Evolutionary conservation across 2,888 invertebrate genomes (phyloP), one percentile per base, ranked within the genome.

Genomic region (Carpatolechia fugitivella): DNA sequence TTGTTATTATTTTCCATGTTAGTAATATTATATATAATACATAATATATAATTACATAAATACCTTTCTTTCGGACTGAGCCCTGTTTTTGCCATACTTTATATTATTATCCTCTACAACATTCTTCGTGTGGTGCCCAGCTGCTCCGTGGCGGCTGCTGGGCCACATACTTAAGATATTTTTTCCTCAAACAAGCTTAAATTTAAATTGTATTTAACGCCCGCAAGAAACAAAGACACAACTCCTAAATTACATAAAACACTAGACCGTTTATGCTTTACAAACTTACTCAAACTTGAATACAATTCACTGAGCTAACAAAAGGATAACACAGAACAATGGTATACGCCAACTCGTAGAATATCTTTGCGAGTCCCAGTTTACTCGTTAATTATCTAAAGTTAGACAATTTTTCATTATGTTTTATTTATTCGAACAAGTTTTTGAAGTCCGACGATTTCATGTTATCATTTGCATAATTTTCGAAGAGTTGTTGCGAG

Each of bases 381-480:
- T 48, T 14, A 33, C 33, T 33, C 29, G 38, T 40, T 40, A 51
- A 30, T 52, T 52, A 18, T 44, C 18, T 44, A 40, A 51, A 11
- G 41, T 52, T 52, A 1, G 29, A 8, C 6, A 44, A 44, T 31
- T 52, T 41, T 52, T 52, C 44, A 41, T 44, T 44, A 41, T 20
- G 6, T 44, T 13, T 44, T 52, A 41, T 52, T 52, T 52, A 52
- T 41, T 51, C 29, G 29, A 38, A 38, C 11, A 51, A 49, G 16
- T 49, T 49, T 49, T 11, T 36, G 18, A n/a, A 33, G 11, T 49
- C 16, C 13, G 29, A 14, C 11, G 44, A n/a, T 49, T 49, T 35
- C 35, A 35, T 35, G 20, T 35, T 49, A 20, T 49, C 49, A 48
- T 49, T 49, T 47, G 47, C 47, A 47, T 47, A 47, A 47, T 30